These are phyloP conservation scores for Ips nitidus DNA, from an alignment of 1,140 invertebrate species.

Conservation along the genomic window DNA sequence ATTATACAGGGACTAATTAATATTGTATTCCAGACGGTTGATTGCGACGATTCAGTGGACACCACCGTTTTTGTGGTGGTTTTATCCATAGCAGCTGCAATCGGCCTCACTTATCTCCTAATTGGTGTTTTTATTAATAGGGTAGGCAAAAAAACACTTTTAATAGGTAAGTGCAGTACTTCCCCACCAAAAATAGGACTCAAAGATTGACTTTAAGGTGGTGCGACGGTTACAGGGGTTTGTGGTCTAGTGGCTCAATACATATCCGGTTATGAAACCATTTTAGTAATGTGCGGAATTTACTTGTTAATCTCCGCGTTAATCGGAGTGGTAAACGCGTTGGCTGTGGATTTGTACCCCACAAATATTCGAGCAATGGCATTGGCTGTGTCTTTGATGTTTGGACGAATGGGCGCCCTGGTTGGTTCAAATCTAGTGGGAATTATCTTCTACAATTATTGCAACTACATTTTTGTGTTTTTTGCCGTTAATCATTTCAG, in stretches of 20 bases:
- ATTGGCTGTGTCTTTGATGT: slow-evolving; percentile 60
- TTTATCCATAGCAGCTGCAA: slow-evolving; percentile 54
- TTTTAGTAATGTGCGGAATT: slow-evolving; percentile 43
- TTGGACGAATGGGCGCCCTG: slow-evolving; percentile 56
- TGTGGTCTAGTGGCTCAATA: slow-evolving; percentile 42
- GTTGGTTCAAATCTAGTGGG: slow-evolving; percentile 56
- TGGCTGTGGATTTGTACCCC: slow-evolving; percentile 50
- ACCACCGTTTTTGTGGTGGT: slow-evolving; percentile 56
- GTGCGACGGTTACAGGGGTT: slow-evolving; percentile 19
- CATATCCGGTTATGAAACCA: slow-evolving; percentile 35
- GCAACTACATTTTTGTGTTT: slow-evolving; percentile 54
- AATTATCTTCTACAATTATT: slow-evolving; percentile 54
- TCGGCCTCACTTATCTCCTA: slow-evolving; percentile 55
- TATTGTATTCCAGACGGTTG: too few species aligned
- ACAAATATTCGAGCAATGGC: slow-evolving; percentile 57
- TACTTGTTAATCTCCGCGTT: slow-evolving; percentile 44
- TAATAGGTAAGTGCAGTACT: slow-evolving; percentile 34
- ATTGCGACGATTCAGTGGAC: slow-evolving; percentile 44
- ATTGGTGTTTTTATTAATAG: slow-evolving; percentile 57
- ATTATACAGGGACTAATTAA: too few species aligned
- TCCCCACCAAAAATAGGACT: background rate
- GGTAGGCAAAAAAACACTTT: slow-evolving; percentile 52
- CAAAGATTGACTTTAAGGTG: slow-evolving; percentile 14
- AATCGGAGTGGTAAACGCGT: slow-evolving; percentile 48
- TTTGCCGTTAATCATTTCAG: slow-evolving; percentile 54